These are phyloP conservation scores for Sterrhoptilus dennistouni DNA, from an alignment of 2,113 vertebrate genomes.

Conservation along the genomic window DNA sequence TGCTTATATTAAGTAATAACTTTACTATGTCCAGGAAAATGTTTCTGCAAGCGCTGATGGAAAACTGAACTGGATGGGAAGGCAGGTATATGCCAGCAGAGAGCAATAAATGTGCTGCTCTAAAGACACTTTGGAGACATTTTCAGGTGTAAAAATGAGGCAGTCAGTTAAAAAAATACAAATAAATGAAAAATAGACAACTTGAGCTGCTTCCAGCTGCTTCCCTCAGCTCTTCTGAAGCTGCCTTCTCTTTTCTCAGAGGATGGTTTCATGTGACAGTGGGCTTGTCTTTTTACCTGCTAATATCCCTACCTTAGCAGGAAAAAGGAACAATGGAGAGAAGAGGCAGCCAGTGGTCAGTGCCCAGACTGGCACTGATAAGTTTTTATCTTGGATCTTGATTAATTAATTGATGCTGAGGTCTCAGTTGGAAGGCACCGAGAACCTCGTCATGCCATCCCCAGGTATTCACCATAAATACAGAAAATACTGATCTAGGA, in stretches of 20 bases:
- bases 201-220: not conserved
- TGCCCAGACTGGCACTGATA: not conserved
- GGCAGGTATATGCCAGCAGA: not conserved
- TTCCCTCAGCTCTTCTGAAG: not conserved
- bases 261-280: not conserved
- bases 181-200: not conserved
- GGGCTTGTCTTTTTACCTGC: not conserved
- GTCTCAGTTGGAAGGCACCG: fast-evolving
- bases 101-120: not conserved
- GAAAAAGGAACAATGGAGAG: not conserved
- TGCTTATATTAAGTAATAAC: not conserved
- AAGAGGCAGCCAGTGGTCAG: not conserved
- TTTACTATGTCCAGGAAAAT: not conserved
- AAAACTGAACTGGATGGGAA: not conserved
- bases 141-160: not conserved
- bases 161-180: not conserved
- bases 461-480: not conserved
- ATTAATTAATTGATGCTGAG: not conserved
- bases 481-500: not conserved
- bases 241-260: not conserved
- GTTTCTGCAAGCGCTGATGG: not conserved
- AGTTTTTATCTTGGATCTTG: conserved; percentile 3
- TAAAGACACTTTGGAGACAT: not conserved
- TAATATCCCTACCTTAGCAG: not conserved
- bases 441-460: not conserved